Evolutionary conservation across 1,140 invertebrate species (phyloP), one percentile per base, ranked within the genome.

Genomic region (Cyphomyrmex costatus): DNA sequence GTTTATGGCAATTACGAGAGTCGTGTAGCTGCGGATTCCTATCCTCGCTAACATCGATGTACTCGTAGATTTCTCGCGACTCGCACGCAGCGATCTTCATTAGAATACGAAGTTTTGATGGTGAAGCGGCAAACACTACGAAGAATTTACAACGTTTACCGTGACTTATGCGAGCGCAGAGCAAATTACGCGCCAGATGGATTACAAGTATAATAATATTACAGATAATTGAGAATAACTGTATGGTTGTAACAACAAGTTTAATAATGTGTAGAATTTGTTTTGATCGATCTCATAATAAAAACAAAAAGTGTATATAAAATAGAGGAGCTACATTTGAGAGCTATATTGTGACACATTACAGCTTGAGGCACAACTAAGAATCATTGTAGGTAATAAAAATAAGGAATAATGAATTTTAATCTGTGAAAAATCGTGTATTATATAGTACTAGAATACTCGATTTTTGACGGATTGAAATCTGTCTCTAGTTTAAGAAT

Each of bases 1-100:
- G 78, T 88, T 87, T 88, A 84, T 83, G n/a, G 85, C 71, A 78
- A 88, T 88, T 88, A 88, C 78, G 61, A 68, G 61, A 68, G 33
- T 78, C 85, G 12, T 82, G 58, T 86, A 86, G 53, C 21, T 16
- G 61, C 27, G 65, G 73, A 87, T 86, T 87, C 78, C 70, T 46
- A 70, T 36, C 46, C 71, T 42, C 12, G 78, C 36, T 53, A 80
- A 83, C 76, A 79, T 86, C 70, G 68, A 82, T 82, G 78, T 46
- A 70, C 46, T 30, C 71, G 73, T 74, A 70, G 82, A 84, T 84
- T 73, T 60, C 66, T 66, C 76, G 66, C 58, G 36, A 83, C 30
- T 86, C 66, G 46, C 58, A 74, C 42, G 53, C 58, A 79, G 56
- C 60, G 74, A 86, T 86, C 86, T 88, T 88, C 83, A 88, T 88